Evolutionary conservation across 2,797 vertebrate species (phyloP), one percentile per base, ranked within the genome.

Genomic region (Decapterus maruadsi): DNA sequence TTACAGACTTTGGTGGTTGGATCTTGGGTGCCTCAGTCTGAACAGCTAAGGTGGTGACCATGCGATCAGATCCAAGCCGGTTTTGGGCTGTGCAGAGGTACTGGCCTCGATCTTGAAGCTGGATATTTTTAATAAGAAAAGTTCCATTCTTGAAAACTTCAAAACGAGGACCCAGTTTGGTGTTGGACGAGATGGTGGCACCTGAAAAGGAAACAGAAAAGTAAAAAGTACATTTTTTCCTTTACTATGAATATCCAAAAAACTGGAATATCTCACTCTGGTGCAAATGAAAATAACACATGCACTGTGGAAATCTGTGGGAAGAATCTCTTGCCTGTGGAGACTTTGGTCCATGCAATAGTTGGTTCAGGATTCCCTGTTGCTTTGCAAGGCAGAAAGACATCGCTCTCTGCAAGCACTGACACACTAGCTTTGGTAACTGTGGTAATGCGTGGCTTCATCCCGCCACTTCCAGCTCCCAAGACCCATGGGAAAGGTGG

Each of bases 81-180:
- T 95, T 96, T 56, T 93, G 94, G 29, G 94, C 94, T 0, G 93
- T 94, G 79, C 96, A 96, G 55, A 96, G 92, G 76, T 96, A 96
- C 72, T 96, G 95, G 40, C 96, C 96, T 84, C 94, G 88, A 78
- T 96, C 96, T 81, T 96, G 95, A 26, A 96, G 93, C 81, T 96
- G 95, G 29, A 95, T 86, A 16, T 92, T 95, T 84, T 85, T 94
- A 54, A 96, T 94, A 0, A 95, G 50, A 82, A 96, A 96, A 26
- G 94, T 95, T 50, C 95, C 96, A 67, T 96, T 96, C 77, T 70
- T 86, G 66, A 95, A 89, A 73, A 96, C 96, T 81, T 96, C 94
- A 91, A 96, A 96, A 48, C 95, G 93, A n/a, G 84, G 78, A 16
- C 94, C 95, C 19, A 94, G 92, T 81, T 93, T 96, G 45, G 85